Conservation (phyloP, 2,888 invertebrate genomes). For the Mythimna vitellina region DNA sequence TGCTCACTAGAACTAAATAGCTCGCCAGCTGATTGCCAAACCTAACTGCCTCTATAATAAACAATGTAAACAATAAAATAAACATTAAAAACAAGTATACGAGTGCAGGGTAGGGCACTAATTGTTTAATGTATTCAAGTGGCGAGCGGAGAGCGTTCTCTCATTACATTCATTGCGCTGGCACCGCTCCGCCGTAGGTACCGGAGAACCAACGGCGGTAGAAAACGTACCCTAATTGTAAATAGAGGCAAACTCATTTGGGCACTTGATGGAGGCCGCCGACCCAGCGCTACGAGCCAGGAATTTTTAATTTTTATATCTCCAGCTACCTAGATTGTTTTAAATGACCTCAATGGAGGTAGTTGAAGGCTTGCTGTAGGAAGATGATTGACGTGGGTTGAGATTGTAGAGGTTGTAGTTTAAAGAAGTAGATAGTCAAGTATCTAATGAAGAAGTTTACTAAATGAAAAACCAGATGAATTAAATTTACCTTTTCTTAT, state of each 20-base stretch:
- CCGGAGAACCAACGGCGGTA: conserved; percentile 30
- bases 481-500: no score
- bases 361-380: conserved; percentile 24
- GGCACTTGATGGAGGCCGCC: conserved; percentile 74
- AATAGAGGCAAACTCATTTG: conserved; percentile 82
- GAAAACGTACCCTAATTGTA: conserved; percentile 75
- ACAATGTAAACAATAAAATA: conserved; percentile 67
- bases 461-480: no score
- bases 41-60: conserved; percentile 55
- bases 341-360: conserved; percentile 44
- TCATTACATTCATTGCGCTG: conserved; percentile 75
- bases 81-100: conserved; percentile 65
- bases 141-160: conserved; percentile 65
- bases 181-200: conserved; percentile 5
- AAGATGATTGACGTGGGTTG: neutral
- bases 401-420: neutral
- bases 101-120: conserved; percentile 64
- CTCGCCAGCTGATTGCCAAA: conserved; percentile 50
- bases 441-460: neutral
- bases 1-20: conserved; percentile 25
- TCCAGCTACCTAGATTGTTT: conserved; percentile 60
- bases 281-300: conserved; percentile 65
- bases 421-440: no score
- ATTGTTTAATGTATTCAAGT: conserved; percentile 79
- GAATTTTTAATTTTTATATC: conserved; percentile 80